Conservation (phyloP, 2,113 vertebrate genomes). For the Alces alces region DNA sequence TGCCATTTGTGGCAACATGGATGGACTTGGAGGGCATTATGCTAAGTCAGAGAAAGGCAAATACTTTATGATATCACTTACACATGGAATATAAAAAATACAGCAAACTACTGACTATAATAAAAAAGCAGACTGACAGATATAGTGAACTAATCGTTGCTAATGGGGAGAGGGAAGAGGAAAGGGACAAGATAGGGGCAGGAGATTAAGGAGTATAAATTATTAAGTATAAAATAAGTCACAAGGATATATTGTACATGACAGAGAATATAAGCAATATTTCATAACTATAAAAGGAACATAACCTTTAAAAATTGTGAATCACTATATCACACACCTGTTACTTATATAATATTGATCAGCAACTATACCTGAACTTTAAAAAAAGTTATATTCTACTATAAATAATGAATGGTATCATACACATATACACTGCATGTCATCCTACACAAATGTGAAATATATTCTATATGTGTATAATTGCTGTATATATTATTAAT, state of each 20-base stretch:
- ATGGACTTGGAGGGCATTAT: not conserved
- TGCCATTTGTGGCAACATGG: not conserved
- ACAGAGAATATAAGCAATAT: not conserved
- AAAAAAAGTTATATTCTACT: not conserved
- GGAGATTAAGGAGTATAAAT: not conserved
- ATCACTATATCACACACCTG: not conserved
- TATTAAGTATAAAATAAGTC: not conserved
- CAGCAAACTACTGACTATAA: not conserved
- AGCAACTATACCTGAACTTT: not conserved
- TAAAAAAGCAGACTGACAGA: not conserved
- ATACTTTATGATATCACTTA: not conserved
- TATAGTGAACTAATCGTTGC: not conserved
- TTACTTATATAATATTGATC: not conserved
- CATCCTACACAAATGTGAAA: not conserved
- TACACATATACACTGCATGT: not conserved
- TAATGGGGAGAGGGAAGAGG: not conserved
- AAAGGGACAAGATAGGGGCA: no score
- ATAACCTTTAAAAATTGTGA: not conserved
- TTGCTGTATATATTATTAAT: not conserved
- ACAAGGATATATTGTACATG: not conserved
- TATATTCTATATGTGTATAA: not conserved
- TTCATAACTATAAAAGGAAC: not conserved
- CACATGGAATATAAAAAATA: not conserved
- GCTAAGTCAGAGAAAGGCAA: not conserved
- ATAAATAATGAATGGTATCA: not conserved